These are phyloP conservation scores for Gnathonemus echidnorhynchus DNA, from an alignment of 2,113 vertebrate genomes.

Conservation along the genomic window DNA sequence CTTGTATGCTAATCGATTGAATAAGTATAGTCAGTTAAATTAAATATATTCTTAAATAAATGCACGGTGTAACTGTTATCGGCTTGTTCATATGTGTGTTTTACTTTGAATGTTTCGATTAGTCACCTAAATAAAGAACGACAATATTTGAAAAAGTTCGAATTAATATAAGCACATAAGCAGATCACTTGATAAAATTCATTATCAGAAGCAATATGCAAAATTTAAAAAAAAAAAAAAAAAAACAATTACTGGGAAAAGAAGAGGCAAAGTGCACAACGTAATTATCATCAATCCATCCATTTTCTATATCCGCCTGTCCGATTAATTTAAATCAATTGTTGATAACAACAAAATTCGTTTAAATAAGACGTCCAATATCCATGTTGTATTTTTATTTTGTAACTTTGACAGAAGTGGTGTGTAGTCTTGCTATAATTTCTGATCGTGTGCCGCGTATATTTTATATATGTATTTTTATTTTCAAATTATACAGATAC, in stretches of 20 bases:
- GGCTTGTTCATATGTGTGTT: background rate
- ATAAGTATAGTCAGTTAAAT: background rate
- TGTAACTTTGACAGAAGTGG: background rate
- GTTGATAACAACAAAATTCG: background rate
- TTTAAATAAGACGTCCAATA: background rate
- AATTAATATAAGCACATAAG: background rate
- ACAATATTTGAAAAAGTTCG: background rate
- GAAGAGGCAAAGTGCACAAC: background rate
- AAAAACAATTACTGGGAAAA: background rate
- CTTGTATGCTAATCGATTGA: background rate
- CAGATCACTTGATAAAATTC: background rate
- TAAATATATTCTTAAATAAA: background rate
- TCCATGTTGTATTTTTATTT: background rate
- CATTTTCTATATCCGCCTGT: background rate
- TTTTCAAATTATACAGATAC: background rate
- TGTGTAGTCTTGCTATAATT: background rate
- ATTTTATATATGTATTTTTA: background rate
- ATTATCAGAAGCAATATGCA: background rate
- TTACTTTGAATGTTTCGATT: background rate
- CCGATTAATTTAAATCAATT: background rate
- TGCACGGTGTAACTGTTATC: background rate
- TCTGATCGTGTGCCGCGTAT: background rate
- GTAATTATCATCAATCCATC: background rate
- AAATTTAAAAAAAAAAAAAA: background rate
- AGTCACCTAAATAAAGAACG: background rate